Conservation (phyloP, 2,797 vertebrate species). For the Enteromius argenteus region DNA sequence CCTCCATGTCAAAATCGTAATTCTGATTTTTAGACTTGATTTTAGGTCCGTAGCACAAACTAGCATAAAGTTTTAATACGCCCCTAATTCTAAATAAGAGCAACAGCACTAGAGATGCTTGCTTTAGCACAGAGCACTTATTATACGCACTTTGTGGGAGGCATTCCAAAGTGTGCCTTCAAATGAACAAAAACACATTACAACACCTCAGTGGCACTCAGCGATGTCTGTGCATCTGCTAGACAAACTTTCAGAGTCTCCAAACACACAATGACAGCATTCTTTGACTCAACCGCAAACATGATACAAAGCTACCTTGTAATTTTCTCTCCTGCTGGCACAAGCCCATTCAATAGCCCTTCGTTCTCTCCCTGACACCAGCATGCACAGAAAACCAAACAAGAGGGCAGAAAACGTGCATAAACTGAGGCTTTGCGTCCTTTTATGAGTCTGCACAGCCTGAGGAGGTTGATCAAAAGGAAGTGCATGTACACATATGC, state of each 20-base stretch:
- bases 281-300: slow-evolving; percentile 9
- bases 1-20: not conserved
- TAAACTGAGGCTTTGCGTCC: not conserved
- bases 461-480: slow-evolving; percentile 33
- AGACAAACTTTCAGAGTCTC: not conserved
- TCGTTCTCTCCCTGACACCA: slow-evolving; percentile 22
- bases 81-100: not conserved
- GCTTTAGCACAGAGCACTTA: slow-evolving; percentile 9
- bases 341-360: slow-evolving; percentile 30
- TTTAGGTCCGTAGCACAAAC: not conserved
- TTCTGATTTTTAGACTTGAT: not conserved
- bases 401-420: not conserved
- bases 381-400: not conserved
- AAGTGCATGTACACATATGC: slow-evolving; percentile 8
- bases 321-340: slow-evolving; percentile 25
- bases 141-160: not conserved
- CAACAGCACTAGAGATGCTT: not conserved
- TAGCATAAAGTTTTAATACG: not conserved
- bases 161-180: slow-evolving; percentile 2
- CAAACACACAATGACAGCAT: slow-evolving; percentile 38
- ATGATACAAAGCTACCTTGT: slow-evolving; percentile 37
- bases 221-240: slow-evolving; percentile 24
- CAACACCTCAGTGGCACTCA: slow-evolving; percentile 7
- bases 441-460: slow-evolving; percentile 22
- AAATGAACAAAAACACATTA: slow-evolving; percentile 12